Percentiles rank a stretch among this genome's conserved stretches.
Conservation (phyloP, 2,797 vertebrate species). For the Sebastes miniatus region DNA sequence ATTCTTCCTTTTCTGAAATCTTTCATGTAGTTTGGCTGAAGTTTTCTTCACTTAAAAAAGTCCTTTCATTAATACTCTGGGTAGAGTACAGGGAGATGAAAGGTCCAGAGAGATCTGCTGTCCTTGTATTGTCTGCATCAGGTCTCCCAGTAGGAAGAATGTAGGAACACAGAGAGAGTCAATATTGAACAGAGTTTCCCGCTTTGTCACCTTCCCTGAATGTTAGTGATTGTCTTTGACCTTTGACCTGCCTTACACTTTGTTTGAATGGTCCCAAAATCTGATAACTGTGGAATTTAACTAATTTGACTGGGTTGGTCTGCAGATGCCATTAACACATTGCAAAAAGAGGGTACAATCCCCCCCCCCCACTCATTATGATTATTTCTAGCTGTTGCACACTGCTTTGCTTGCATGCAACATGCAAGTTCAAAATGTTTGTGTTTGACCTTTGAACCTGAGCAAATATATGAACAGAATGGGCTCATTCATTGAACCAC, state of each 20-base stretch:
- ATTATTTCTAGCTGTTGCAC: not conserved
- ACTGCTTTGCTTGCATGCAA: not conserved
- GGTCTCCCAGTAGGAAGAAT: constrained; percentile 60
- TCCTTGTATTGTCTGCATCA: constrained; percentile 39
- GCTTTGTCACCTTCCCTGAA: constrained; percentile 54
- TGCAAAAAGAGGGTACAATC: not conserved
- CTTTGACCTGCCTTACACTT: constrained; percentile 51
- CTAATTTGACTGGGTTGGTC: not conserved
- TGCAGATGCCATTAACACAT: not conserved
- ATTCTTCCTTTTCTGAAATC: constrained; percentile 21
- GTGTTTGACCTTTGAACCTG: constrained; percentile 56
- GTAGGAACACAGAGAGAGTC: constrained; percentile 49
- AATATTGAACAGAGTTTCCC: constrained; percentile 69
- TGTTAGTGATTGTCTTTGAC: constrained; percentile 52
- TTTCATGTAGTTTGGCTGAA: constrained; percentile 39
- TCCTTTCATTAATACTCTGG: constrained; percentile 25
- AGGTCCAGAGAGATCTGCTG: constrained; percentile 24
- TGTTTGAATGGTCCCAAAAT: constrained; percentile 32
- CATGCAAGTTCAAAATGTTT: constrained; percentile 33
- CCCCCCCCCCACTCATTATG: not conserved
- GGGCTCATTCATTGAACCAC: constrained; percentile 48
- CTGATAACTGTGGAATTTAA: constrained; percentile 22
- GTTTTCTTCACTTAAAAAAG: constrained; percentile 37
- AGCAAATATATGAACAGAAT: constrained; percentile 52
- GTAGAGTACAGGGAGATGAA: constrained; percentile 21